Percentiles rank a stretch among this genome's conserved stretches.
These are phyloP conservation scores for Chloropsis hardwickii DNA, from an alignment of 2,113 vertebrate species.

Conservation along the genomic window DNA sequence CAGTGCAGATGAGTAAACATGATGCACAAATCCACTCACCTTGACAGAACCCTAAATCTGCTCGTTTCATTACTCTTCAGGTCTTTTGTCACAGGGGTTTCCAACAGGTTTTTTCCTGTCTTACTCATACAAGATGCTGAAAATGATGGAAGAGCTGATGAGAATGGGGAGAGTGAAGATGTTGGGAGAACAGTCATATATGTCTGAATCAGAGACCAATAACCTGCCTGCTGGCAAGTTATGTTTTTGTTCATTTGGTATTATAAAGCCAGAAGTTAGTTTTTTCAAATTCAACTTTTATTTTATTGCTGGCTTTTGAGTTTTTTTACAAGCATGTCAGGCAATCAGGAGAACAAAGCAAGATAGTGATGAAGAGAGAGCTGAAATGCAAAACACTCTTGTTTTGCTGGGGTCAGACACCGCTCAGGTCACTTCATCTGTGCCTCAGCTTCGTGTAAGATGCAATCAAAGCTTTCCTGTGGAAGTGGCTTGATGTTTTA, in stretches of 20 bases:
- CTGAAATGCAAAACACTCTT: neutral
- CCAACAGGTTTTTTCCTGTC: neutral
- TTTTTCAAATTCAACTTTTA: neutral
- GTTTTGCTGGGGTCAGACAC: neutral
- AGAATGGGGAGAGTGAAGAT: neutral
- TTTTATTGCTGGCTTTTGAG: neutral
- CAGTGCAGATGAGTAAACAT: fast-evolving
- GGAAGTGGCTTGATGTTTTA: neutral
- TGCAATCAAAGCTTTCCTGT: too few species aligned
- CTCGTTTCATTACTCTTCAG: neutral
- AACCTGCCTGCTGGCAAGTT: neutral
- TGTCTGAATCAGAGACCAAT: neutral
- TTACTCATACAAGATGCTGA: neutral
- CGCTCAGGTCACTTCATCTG: fast-evolving
- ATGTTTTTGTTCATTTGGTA: neutral
- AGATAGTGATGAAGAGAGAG: neutral
- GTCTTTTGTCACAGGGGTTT: neutral
- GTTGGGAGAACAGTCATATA: neutral
- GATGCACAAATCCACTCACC: neutral
- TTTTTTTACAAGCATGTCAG: neutral
- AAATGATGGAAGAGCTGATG: neutral
- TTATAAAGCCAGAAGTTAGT: fast-evolving
- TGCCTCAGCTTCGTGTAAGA: neutral
- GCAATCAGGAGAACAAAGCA: neutral
- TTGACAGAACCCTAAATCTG: neutral